Conservation (phyloP, 2,797 vertebrate species). For the Calcarius lapponicus region DNA sequence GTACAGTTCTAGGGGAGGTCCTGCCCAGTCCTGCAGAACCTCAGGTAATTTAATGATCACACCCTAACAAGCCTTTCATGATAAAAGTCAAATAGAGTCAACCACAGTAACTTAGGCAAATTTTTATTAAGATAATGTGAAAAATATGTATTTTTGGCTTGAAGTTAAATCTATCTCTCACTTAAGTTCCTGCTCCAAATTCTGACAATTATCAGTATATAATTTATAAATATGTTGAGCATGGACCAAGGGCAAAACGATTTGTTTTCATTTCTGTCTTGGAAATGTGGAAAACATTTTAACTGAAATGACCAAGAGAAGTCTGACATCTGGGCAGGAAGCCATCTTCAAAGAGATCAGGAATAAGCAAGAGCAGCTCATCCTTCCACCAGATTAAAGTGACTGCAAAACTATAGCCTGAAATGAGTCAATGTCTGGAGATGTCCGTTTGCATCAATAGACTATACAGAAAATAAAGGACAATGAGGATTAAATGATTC, state of each 20-base stretch:
- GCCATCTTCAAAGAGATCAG: not conserved
- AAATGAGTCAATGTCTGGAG: not conserved
- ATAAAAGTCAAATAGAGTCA: not conserved
- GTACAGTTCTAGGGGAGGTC: not conserved
- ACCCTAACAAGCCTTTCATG: not conserved
- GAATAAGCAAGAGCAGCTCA: not conserved
- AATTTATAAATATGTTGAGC: not conserved
- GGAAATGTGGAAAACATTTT: not conserved
- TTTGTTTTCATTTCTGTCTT: not conserved
- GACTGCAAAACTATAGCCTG: not conserved
- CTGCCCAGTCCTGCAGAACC: not conserved
- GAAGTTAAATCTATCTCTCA: not conserved
- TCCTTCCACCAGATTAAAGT: not conserved
- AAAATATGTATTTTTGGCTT: not conserved
- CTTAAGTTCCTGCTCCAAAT: not conserved
- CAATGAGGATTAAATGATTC: not conserved
- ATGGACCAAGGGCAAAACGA: not conserved
- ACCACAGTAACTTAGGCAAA: rapidly evolving
- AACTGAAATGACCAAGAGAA: not conserved
- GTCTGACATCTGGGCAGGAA: not conserved
- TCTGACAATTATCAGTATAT: not conserved
- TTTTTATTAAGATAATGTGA: not conserved
- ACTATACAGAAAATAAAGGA: not conserved
- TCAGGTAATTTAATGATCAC: not conserved
- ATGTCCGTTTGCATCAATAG: not conserved